Evolutionary conservation across 2,888 invertebrate species (phyloP).

Genomic region (Chrysopilus asiliformis): DNA sequence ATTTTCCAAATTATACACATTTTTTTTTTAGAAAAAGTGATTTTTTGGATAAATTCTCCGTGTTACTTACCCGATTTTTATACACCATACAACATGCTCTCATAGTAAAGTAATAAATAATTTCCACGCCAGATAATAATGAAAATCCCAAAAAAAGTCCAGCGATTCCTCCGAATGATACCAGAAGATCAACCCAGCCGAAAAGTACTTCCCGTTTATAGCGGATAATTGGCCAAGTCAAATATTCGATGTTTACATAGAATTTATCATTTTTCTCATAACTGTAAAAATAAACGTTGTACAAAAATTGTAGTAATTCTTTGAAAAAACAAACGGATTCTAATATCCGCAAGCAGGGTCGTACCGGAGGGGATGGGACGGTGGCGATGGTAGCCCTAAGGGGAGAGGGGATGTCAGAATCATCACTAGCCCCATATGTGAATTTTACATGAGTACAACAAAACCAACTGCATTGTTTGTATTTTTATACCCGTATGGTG

Average conservation of each 20-base stretch:
- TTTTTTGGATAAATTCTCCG: constrained; percentile 1
- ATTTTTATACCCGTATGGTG: too few relatives aligned
- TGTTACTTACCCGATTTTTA: constrained; percentile 26
- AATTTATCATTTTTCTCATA: constrained; percentile 20
- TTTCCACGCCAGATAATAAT: constrained; percentile 59
- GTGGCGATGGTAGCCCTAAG: too few relatives aligned
- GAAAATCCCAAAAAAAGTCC: constrained; percentile 51
- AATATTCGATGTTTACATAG: constrained; percentile 41
- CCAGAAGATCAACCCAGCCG: constrained; percentile 71
- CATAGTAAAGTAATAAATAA: constrained; percentile 63
- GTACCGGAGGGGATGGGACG: too few relatives aligned
- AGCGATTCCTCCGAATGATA: constrained; percentile 41
- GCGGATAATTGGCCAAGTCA: constrained; percentile 65
- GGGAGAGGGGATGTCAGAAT: too few relatives aligned
- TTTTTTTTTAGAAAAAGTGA: neutral
- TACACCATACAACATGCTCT: constrained; percentile 40
- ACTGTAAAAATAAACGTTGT: too few relatives aligned
- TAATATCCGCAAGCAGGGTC: too few relatives aligned
- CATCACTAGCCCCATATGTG: too few relatives aligned
- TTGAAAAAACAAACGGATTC: too few relatives aligned
- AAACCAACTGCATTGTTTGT: too few relatives aligned
- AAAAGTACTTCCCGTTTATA: constrained; percentile 70
- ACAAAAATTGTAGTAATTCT: too few relatives aligned
- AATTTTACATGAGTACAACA: too few relatives aligned
- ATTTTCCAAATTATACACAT: neutral